Base-by-base conservation (phyloP, 92 coral and sea anemone species). In the Porites lobata region DNA sequence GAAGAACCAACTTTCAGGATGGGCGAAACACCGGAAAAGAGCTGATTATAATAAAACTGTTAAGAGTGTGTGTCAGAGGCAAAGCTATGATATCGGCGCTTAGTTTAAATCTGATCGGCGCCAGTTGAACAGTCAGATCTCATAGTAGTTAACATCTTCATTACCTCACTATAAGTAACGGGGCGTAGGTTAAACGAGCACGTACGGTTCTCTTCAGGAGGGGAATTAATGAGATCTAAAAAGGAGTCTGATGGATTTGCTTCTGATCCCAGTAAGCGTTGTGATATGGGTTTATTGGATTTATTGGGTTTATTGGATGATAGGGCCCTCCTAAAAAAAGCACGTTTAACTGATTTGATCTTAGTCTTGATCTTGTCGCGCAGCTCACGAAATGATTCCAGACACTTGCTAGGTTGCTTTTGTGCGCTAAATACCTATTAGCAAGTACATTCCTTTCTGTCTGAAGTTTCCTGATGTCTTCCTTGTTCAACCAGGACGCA, bases 121-220 rank as follows among this genome's bases (percentile, higher is more conserved):
- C 93, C 95, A 18, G 91, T 76, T 21, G 93, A 86, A 50, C 91
- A 92, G 67, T 89, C 89, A 14, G 86, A 80, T 82, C 89, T 81
- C 75, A 89, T 19, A 65, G 38, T 64, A 61, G 59, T 80, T 17
- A 90, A 67, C 86, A 81, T 65, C 9, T 77, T 64, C 74, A 79
- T 38, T 29, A 83, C 85, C 72, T 83, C 92, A 62, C 83, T 47
- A 38, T 83, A 77, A 74, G 89, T 80, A 70, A 92, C 87, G 24
- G 65, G 87, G 64, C 83, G 85, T 22, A 65, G 50, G 81, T 17
- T 81, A 68, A 66, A 75, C 74, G 73, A 61, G 87, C 76, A 26
- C 17, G 58, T 26, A 32, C 7, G 18, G 78, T 38, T 0, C 43
- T 73, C 50, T 71, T 72, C 11, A 62, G 69, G 62, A 14, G 54